phyloP scores from a whole-genome alignment of 2,113 vertebrate genomes.

The Scytalopus superciliaris region DNA sequence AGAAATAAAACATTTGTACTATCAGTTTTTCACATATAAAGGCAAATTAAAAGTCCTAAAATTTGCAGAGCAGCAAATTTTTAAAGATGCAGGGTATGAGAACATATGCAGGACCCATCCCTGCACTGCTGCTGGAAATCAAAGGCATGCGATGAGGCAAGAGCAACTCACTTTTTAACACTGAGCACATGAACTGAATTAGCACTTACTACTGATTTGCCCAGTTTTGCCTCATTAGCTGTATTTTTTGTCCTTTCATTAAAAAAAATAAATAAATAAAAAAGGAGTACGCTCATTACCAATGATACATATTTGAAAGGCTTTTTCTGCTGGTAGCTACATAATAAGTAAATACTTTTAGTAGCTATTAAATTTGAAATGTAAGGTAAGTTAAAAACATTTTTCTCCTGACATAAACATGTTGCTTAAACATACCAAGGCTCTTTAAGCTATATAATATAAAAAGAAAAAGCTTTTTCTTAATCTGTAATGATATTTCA shows the following conservation, averaged over 20 bases:
- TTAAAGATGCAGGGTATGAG: not conserved
- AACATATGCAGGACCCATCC: not conserved
- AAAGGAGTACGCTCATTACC: constrained; percentile 13
- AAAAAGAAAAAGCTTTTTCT: constrained; percentile 37
- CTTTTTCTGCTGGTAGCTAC: not conserved
- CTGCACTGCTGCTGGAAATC: not conserved
- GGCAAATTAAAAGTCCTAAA: not conserved
- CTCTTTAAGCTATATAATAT: constrained; percentile 4
- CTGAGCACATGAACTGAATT: not conserved
- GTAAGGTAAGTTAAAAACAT: constrained; percentile 4
- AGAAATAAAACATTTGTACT: not conserved
- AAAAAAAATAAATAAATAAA: not conserved
- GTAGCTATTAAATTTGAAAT: constrained; percentile 47
- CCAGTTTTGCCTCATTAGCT: constrained; percentile 28
- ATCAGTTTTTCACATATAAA: not conserved
- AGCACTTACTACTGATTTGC: not conserved
- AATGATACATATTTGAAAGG: not conserved
- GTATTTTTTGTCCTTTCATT: not conserved
- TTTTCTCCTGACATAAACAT: not conserved
- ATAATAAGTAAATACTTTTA: constrained; percentile 49
- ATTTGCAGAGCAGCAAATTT: not conserved
- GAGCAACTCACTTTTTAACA: not conserved
- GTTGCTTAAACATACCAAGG: constrained; percentile 32
- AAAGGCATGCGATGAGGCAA: not conserved
- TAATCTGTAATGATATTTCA: constrained; percentile 47